Base-by-base conservation (phyloP, 2,113 vertebrate genomes). In the Megaleporinus macrocephalus region DNA sequence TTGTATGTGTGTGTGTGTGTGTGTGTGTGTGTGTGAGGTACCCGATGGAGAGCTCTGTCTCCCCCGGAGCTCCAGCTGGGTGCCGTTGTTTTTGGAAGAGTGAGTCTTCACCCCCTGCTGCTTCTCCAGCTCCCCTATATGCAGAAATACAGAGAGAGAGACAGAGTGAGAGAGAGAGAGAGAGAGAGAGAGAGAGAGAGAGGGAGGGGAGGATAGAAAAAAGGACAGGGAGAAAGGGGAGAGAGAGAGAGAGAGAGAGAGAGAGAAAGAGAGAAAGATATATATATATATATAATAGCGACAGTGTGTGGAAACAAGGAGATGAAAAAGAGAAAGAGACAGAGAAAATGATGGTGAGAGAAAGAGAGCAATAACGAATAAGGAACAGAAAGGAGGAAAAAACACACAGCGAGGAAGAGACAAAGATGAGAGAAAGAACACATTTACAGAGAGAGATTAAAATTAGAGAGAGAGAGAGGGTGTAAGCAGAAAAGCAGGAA, bases 81-180 rank as follows among this genome's bases (percentile, higher is more conserved):
- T 94, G 87, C 96, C 96, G 0, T 93, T 92, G 55, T 93, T 94
- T 89, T 96, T 98, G 86, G 95, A 91, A 0, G 96, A 93, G 79
- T 95, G 95, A 0, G 93, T 88, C 92, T 97, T 97, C 72, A 93
- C 88, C 24, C 97, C 97, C 86, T 97, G 97, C 88, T 99, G 97
- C 89, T 96, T 98, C 88, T 99, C 98, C 88, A 99, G 90, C 86
- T 99, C 98, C 98, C 98, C 97, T 99, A 80, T 20, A 83, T 73
- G 87, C 24, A 62, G 2, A 77, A 13, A 71, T 10, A 73, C 47
- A 78, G 47, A 76, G 73, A 81, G 29, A 65, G 13, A 81, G 18
- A 81, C 53, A 47, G n/a, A 61, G 51, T 33, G 15, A 53, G 49
- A 57, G 18, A 73, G 24, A 73, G 7, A n/a, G 59, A 61, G 61